These are phyloP conservation scores for Cyclura pinguis DNA, from an alignment of 2,797 vertebrate species.

Conservation along the genomic window DNA sequence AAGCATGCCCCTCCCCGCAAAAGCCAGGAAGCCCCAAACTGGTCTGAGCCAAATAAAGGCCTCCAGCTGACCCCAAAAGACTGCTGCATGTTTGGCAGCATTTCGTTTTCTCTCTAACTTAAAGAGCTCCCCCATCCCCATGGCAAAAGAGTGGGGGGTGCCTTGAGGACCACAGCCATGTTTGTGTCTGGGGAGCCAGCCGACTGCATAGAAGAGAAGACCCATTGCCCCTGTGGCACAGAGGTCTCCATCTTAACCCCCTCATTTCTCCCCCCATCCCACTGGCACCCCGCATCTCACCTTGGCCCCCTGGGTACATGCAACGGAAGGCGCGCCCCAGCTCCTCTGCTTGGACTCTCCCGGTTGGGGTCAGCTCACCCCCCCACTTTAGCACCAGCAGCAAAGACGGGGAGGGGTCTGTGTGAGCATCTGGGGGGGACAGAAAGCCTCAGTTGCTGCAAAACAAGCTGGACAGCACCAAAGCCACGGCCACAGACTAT, in stretches of 20 bases:
- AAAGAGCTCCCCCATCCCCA: too few species aligned
- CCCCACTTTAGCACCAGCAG: slow-evolving; percentile 97
- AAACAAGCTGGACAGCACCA: too few species aligned
- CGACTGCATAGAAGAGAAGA: background rate
- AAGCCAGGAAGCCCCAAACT: background rate
- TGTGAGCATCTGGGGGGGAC: slow-evolving; percentile 82
- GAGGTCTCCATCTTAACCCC: background rate
- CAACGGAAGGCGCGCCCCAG: slow-evolving; percentile 95
- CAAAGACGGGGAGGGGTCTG: slow-evolving; percentile 86
- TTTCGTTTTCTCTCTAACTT: background rate
- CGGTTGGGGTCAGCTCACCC: slow-evolving; percentile 94
- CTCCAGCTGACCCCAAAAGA: background rate
- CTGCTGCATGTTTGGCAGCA: background rate
- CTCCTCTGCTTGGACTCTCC: slow-evolving; percentile 94
- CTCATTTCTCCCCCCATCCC: background rate
- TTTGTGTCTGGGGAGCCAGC: too few species aligned
- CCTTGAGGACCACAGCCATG: too few species aligned
- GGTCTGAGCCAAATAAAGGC: too few species aligned
- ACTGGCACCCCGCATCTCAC: slow-evolving; percentile 74
- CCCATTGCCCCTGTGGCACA: background rate
- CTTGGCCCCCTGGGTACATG: slow-evolving; percentile 98
- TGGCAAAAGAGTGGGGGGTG: too few species aligned
- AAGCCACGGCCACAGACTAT: too few species aligned
- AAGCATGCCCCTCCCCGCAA: background rate
- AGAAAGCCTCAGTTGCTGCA: slow-evolving; percentile 36